Conservation (phyloP, 2,113 vertebrate genomes). For the human (Homo sapiens) region GRCh38 chr20:18268501-18269000, state of each 20-base stretch:
- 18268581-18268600: not conserved
- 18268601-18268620: not conserved
- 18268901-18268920: not conserved
- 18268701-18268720: not conserved
- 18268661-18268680: not conserved
- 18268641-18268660: not conserved
- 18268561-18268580: not conserved
- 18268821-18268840: not conserved
- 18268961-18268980: not conserved
- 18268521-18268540: not conserved
- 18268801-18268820: not conserved
- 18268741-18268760: not conserved
- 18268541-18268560: not conserved
- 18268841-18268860: not conserved
- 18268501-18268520: not conserved
- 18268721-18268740: not conserved
- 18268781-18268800: not conserved
- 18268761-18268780: not conserved
- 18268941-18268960: not conserved
- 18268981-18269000: not conserved
- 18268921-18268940: not conserved
- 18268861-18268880: not conserved
- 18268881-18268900: not conserved
- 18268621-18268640: not conserved
- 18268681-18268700: not conserved